Conservation (phyloP, 2,888 invertebrate species). For the Plutella xylostella region DNA sequence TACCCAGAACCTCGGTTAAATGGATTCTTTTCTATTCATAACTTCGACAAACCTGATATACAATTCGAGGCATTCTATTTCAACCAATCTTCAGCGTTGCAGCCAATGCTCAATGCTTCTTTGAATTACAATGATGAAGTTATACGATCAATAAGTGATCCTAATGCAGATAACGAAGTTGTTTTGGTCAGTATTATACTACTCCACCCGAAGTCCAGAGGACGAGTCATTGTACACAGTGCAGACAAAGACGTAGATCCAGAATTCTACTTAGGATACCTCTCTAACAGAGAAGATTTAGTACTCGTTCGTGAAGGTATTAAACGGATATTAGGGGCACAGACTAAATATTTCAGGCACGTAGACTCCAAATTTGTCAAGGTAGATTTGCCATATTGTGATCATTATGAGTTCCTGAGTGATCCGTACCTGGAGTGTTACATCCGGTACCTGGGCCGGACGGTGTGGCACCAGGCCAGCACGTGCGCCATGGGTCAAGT, state of each 20-base stretch:
- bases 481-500: conserved; percentile 10
- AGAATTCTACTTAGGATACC: conserved; percentile 1
- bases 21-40: not conserved
- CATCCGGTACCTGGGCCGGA: conserved; percentile 27
- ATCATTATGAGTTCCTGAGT: conserved; percentile 25
- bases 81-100: no score
- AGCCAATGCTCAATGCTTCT: no score
- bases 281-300: conserved; percentile 19
- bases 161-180: not conserved
- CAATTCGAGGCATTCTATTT: no score
- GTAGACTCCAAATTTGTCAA: conserved; percentile 21
- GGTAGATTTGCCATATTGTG: conserved; percentile 27
- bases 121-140: not conserved
- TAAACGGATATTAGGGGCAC: conserved; percentile 14
- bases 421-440: conserved; percentile 41
- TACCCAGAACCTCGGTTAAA: not conserved
- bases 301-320: conserved; percentile 22
- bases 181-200: conserved; percentile 18
- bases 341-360: conserved; percentile 23
- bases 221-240: conserved; percentile 21
- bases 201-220: conserved; percentile 27
- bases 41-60: not conserved
- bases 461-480: no score
- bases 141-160: not conserved
- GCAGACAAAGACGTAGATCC: not conserved